A percentile compares a stretch with the other conserved stretches of the same genome.
Conservation (phyloP, 2,888 invertebrate species). For the Arge pagana region DNA sequence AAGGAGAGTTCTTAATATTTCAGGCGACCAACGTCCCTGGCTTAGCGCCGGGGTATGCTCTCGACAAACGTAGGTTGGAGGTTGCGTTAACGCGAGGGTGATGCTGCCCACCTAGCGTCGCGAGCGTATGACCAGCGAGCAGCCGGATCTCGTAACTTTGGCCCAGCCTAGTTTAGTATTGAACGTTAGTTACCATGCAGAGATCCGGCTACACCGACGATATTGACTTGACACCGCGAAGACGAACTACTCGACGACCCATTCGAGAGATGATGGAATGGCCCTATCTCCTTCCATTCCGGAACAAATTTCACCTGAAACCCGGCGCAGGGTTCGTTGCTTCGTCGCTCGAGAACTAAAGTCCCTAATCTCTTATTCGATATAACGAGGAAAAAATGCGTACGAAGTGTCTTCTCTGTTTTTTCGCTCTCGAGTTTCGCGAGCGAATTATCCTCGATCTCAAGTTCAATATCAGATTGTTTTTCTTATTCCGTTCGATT, state of each 20-base stretch:
- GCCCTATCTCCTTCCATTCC: no score
- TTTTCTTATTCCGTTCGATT: no score
- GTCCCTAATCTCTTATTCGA: no score
- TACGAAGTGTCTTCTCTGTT: neutral
- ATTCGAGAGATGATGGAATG: no score
- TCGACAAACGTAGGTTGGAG: constrained; percentile 3
- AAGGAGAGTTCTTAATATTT: constrained; percentile 21
- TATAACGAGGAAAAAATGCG: neutral
- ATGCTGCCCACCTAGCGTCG: neutral
- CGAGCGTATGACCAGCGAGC: neutral
- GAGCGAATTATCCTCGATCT: no score
- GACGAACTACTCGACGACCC: no score
- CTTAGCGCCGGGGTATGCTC: constrained; percentile 5
- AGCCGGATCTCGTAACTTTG: neutral
- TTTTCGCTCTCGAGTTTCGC: no score
- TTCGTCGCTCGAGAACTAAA: no score
- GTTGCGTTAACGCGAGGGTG: constrained; percentile 8
- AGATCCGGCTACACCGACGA: constrained; percentile 10
- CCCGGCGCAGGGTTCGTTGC: no score
- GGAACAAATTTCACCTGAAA: no score
- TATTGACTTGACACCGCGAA: no score
- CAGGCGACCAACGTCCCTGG: constrained; percentile 3
- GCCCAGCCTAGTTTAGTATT: constrained; percentile 21
- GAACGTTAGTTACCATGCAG: constrained; percentile 24
- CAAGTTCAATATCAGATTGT: no score